Percentiles rank a stretch among this genome's conserved stretches.
phyloP scores from a whole-genome alignment of 2,797 vertebrate species.

The Protosalanx chinensis region DNA sequence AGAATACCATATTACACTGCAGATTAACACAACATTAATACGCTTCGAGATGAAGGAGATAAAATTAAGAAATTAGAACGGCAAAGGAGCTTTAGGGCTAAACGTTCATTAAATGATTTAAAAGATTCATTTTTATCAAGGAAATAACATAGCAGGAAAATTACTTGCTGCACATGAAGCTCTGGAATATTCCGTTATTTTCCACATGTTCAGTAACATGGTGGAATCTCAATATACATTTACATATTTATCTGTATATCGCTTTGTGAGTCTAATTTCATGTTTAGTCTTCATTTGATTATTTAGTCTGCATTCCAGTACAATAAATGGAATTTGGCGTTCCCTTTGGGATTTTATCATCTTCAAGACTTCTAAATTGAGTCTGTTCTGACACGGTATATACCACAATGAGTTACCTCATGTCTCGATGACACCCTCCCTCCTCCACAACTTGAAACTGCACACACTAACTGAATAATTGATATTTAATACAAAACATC shows the following conservation, averaged over 20 bases:
- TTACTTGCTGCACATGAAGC: not conserved
- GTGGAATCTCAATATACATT: slow-evolving; percentile 17
- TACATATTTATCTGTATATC: not conserved
- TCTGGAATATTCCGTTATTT: not conserved
- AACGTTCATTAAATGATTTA: not conserved
- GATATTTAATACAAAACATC: not conserved
- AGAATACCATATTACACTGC: slow-evolving; percentile 11
- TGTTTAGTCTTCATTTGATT: not conserved
- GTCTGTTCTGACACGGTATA: slow-evolving; percentile 9
- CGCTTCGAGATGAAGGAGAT: slow-evolving; percentile 37
- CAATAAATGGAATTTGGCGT: not conserved
- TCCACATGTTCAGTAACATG: not conserved
- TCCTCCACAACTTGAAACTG: too few relatives aligned
- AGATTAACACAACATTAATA: slow-evolving; percentile 30
- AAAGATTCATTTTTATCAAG: slow-evolving; percentile 8
- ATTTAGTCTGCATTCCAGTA: not conserved
- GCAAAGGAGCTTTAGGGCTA: slow-evolving; percentile 11
- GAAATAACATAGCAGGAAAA: too few relatives aligned
- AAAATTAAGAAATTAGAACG: slow-evolving; percentile 24
- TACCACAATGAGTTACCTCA: too few relatives aligned
- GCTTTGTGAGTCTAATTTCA: not conserved
- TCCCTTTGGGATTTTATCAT: slow-evolving; percentile 18
- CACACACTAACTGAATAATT: slow-evolving; percentile 25
- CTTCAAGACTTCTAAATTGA: not conserved
- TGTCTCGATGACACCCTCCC: too few relatives aligned